Conservation (phyloP, 1,140 invertebrate genomes). For the Proales similis region DNA sequence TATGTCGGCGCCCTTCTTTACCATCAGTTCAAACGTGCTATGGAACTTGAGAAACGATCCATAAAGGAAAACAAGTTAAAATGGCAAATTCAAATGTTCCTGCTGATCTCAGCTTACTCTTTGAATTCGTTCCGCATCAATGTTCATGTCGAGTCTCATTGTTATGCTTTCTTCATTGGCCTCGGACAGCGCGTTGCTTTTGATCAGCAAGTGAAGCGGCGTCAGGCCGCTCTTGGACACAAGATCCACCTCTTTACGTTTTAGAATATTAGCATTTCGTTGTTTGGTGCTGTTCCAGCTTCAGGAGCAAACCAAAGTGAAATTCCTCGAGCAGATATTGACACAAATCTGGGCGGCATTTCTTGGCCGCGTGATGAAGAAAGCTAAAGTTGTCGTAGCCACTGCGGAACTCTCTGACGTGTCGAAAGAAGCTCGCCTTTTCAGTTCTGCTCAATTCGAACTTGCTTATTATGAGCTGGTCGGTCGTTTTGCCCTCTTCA, state of each 20-base stretch:
- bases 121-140: background rate
- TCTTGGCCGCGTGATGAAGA: conserved; percentile 13
- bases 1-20: background rate
- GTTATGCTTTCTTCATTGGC: background rate
- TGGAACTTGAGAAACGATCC: conserved; percentile 22
- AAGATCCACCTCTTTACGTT: conserved; percentile 9
- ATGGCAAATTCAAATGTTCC: background rate
- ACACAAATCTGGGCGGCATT: background rate
- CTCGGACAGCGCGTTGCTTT: conserved; percentile 4
- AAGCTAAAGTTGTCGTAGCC: conserved; percentile 25
- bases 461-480: conserved; percentile 5
- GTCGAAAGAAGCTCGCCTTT: background rate
- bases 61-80: too few relatives aligned
- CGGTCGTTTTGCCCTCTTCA: conserved; percentile 1
- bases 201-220: conserved; percentile 12
- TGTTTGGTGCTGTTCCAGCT: too few relatives aligned
- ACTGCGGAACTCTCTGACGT: conserved; percentile 7
- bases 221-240: conserved; percentile 28
- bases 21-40: conserved; percentile 2
- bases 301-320: conserved; percentile 13
- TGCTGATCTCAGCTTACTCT: background rate
- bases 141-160: background rate
- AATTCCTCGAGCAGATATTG: background rate
- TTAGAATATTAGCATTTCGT: background rate
- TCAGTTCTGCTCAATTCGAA: conserved; percentile 4